Conservation (phyloP, 2,113 vertebrate genomes). For the Hippocampus mohnikei region DNA sequence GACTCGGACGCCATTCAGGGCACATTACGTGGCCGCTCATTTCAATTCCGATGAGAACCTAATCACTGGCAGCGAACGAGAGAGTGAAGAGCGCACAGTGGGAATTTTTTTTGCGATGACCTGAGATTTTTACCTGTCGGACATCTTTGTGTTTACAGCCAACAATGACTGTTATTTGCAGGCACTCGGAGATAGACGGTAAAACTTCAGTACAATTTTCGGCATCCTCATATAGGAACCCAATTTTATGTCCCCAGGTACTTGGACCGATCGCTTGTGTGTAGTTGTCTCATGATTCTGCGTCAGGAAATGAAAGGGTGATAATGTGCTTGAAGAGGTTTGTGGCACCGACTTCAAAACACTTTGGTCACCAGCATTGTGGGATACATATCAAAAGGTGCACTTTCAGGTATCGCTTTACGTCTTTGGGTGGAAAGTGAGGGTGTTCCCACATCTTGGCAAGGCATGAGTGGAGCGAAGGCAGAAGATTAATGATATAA, state of each 20-base stretch:
- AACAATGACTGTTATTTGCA: constrained; percentile 67
- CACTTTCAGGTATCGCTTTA: constrained; percentile 65
- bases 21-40: constrained; percentile 17
- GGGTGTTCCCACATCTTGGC: constrained; percentile 69
- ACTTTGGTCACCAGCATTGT: constrained; percentile 55
- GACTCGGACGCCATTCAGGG: constrained; percentile 39
- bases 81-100: constrained; percentile 12
- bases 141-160: constrained; percentile 68
- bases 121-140: constrained; percentile 48
- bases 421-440: constrained; percentile 62
- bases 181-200: constrained; percentile 32
- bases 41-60: neutral
- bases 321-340: constrained; percentile 47
- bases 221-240: constrained; percentile 3
- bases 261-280: neutral
- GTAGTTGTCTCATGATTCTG: constrained; percentile 3
- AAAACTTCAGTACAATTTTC: constrained; percentile 51
- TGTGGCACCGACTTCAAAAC: constrained; percentile 55
- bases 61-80: neutral
- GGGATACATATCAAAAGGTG: constrained; percentile 66
- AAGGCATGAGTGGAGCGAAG: constrained; percentile 59
- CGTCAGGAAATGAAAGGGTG: constrained; percentile 31
- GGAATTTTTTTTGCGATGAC: constrained; percentile 33
- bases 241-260: neutral
- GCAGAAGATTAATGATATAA: constrained; percentile 76